Conservation (phyloP, 1,140 invertebrate genomes). For the Battus philenor region DNA sequence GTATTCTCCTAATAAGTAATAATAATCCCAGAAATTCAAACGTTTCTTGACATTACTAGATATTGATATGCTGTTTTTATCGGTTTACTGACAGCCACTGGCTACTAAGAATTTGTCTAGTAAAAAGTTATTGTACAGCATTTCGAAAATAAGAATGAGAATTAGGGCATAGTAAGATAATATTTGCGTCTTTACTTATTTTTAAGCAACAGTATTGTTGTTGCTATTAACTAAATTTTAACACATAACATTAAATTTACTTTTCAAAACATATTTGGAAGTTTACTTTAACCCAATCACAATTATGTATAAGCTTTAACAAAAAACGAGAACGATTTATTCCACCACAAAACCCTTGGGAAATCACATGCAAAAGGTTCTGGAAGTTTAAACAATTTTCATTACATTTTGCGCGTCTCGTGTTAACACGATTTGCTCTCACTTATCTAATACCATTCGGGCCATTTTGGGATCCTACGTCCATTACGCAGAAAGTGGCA, state of each 20-base stretch:
- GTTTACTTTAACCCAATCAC: neutral
- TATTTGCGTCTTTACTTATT: too few relatives aligned
- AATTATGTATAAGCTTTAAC: conserved; percentile 21
- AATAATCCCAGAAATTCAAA: too few relatives aligned
- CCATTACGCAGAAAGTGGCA: conserved; percentile 3
- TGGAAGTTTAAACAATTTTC: conserved; percentile 19
- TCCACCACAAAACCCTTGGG: conserved; percentile 26
- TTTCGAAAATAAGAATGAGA: neutral
- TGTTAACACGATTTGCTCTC: conserved; percentile 14
- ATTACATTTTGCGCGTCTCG: conserved; percentile 13
- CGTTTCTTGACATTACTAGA: too few relatives aligned
- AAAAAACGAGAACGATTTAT: conserved; percentile 31
- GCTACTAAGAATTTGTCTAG: too few relatives aligned
- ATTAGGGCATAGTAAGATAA: too few relatives aligned
- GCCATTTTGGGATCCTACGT: conserved; percentile 9
- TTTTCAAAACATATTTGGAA: neutral
- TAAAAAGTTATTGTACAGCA: too few relatives aligned
- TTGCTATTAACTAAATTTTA: neutral
- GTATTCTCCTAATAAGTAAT: too few relatives aligned
- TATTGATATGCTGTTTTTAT: too few relatives aligned
- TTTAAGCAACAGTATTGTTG: too few relatives aligned
- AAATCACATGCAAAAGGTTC: conserved; percentile 27
- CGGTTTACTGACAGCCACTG: too few relatives aligned
- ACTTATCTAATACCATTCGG: conserved; percentile 8
- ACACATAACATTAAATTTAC: neutral